Base-by-base conservation (phyloP, 1,140 invertebrate genomes). In the Sminthurinus signatus region DNA sequence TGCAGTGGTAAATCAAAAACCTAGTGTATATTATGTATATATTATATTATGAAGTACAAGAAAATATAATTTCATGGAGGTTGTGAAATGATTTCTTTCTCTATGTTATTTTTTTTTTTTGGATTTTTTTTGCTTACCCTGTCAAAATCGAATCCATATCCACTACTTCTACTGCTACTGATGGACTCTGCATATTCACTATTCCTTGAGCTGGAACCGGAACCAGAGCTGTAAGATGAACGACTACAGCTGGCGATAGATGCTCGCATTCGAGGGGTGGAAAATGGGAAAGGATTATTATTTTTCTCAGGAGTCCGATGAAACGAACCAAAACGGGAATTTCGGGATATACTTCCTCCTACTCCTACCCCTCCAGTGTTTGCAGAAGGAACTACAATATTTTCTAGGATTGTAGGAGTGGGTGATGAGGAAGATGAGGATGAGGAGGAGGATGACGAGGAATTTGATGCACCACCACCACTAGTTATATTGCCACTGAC, bases 101-200 rank as follows among this genome's bases (percentile, higher is more conserved):
- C 36, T 17, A 39, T 10, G 8, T 39, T 8, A 39, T 39, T 39
- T 10, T 39, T 39, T 39, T 39, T 10, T 39, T 21, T 4, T 10
- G 21, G 4, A 17, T n/a, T n/a, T 21, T 21, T 46, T 21, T 21
- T 46, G 3, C 54, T 56, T 56, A 56, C 54, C 54, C n/a, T 5
- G 5, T 56, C 54, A 56, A 56, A 56, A 56, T 56, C 54, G 27
- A 56, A 56, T 56, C 54, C 54, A 27, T 56, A 56, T n/a, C 17
- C 15, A 10, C 54, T 31, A 19, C 17, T 19, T 8, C 54, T 56
- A 42, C 29, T 36, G 19, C 54, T 56, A 14, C 8, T 36, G 3
- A 42, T 15, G 32, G 54, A 56, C 25, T 56, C 54, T 3, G 54
- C 54, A 56, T 39, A 56, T 8, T 28, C 23, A 19, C 36, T 56